Conservation (phyloP, 1,140 invertebrate species). For the Drosophila murphyi region DNA sequence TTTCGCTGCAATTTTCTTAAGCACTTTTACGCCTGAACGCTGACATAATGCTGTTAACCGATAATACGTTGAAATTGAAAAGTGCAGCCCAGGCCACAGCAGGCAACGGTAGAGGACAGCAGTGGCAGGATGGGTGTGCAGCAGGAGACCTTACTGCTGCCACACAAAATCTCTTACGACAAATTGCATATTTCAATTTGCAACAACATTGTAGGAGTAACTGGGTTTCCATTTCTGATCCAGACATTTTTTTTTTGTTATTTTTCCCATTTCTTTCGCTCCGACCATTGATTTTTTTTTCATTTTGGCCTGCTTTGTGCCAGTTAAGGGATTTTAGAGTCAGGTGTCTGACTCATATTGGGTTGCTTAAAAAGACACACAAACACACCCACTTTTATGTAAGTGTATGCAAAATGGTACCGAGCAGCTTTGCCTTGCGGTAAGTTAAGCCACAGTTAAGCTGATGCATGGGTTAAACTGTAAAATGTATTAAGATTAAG, state of each 20-base stretch:
- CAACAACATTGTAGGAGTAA: constrained; percentile 66
- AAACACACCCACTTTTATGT: constrained; percentile 2
- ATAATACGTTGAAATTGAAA: constrained; percentile 84
- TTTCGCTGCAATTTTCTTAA: constrained; percentile 76
- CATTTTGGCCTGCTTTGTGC: constrained; percentile 27
- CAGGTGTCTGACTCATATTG: constrained; percentile 79
- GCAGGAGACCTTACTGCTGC: constrained; percentile 37
- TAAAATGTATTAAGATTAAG: constrained; percentile 81
- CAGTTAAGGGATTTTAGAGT: constrained; percentile 60
- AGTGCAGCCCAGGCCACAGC: constrained; percentile 29
- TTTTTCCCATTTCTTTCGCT: constrained; percentile 13
- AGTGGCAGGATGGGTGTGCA: constrained; percentile 9
- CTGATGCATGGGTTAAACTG: constrained; percentile 79
- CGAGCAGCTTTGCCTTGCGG: constrained; percentile 47
- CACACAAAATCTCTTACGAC: constrained; percentile 78
- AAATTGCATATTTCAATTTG: constrained; percentile 83
- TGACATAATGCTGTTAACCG: constrained; percentile 83
- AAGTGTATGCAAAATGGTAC: constrained; percentile 48
- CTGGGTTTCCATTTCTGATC: constrained; percentile 51
- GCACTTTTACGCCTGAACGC: constrained; percentile 83
- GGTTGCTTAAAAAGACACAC: constrained; percentile 65
- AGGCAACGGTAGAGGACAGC: constrained; percentile 6
- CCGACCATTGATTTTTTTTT: not conserved
- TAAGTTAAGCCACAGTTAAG: constrained; percentile 73
- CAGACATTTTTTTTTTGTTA: constrained; percentile 45